Base-by-base conservation (phyloP, 2,888 invertebrate species). In the Nomada fabriciana region DNA sequence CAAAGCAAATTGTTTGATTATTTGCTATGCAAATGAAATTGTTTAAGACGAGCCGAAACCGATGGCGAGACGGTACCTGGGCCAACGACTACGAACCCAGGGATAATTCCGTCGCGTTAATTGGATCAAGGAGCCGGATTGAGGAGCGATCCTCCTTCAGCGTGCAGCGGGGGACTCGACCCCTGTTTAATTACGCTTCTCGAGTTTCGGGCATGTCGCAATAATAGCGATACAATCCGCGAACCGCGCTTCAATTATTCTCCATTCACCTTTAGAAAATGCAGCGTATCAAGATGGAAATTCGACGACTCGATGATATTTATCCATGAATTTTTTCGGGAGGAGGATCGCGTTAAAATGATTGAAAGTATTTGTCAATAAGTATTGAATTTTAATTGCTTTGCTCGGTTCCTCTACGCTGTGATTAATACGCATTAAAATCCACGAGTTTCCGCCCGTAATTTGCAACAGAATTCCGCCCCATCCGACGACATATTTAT, bases 1-100 rank as follows among this genome's bases (percentile, higher is more conserved):
- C 93, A 93, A 93, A 93, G 93, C 90, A 89, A 91, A 91, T 92
- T 92, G 92, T 93, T 93, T 92, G 91, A 93, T 93, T 93, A 93
- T 93, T 93, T 93, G 92, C 92, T 89, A 93, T 93, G 93, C 91
- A 92, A 93, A 93, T 93, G 91, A 90, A 92, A 92, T 92, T 92
- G 92, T 92, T 92, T 91, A 92, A 92, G 91, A 87, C 85, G 20
- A 85, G 84, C 84, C 67, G 75, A 77, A 72, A 23, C 83, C 85
- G 84, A 82, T 78, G 89, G 65, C 84, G 71, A 50, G 67, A 70
- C 64, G 64, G 84, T 80, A 82, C 77, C 81, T 81, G 82, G 83
- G 64, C 86, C 85, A 84, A 86, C 88, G 55, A 72, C 69, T 69
- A 74, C 65, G 52, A 79, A 78, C 78, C 88, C 81, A 85, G 86